These are phyloP conservation scores for Epinephelus moara DNA, from an alignment of 2,113 vertebrate genomes.

Conservation along the genomic window DNA sequence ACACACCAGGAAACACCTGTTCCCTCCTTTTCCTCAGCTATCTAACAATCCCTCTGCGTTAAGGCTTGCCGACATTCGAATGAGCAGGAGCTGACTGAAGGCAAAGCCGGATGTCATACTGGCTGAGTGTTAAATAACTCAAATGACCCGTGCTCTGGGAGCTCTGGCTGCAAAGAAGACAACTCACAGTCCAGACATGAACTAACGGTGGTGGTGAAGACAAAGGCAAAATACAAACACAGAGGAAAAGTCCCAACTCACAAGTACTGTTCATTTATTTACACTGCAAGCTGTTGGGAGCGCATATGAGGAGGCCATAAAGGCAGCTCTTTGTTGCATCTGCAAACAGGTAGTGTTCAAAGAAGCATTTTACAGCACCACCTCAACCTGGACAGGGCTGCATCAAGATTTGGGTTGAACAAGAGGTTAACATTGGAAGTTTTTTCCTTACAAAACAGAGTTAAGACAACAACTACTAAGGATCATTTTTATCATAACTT, in stretches of 20 bases:
- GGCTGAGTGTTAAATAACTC: background rate
- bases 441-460: background rate
- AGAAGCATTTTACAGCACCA: background rate
- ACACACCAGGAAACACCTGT: conserved; percentile 56
- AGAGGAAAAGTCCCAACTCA: background rate
- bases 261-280: background rate
- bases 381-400: background rate
- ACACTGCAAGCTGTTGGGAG: background rate
- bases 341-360: conserved; percentile 14
- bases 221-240: background rate
- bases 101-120: background rate
- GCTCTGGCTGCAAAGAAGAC: conserved; percentile 1
- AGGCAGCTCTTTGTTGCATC: conserved; percentile 2
- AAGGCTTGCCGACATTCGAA: conserved; percentile 2
- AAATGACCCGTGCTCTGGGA: background rate
- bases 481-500: background rate
- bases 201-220: background rate
- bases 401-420: background rate
- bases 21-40: conserved; percentile 14
- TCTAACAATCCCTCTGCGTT: conserved; percentile 19
- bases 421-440: background rate
- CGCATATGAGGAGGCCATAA: background rate
- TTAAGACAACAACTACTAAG: background rate
- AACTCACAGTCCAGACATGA: background rate
- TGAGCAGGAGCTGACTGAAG: conserved; percentile 9